These are phyloP conservation scores for Macrosiphum euphorbiae DNA, from an alignment of 2,888 invertebrate genomes.

Conservation along the genomic window DNA sequence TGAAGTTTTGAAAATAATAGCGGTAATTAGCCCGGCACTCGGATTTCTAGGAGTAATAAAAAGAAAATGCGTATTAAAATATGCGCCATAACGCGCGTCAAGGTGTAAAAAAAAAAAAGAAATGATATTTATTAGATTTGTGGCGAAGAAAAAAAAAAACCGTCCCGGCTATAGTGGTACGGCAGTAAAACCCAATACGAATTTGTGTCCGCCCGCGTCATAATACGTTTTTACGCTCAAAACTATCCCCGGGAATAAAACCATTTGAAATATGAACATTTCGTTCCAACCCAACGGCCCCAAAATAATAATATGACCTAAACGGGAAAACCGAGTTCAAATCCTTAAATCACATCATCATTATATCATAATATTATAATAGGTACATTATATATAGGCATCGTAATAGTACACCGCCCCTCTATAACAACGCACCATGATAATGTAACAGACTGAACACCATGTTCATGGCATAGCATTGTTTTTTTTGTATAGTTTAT, in stretches of 20 bases:
- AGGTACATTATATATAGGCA: neutral
- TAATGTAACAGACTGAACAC: neutral
- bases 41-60: conserved; percentile 43
- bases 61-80: conserved; percentile 40
- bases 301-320: conserved; percentile 17
- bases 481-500: neutral
- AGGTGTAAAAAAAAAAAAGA: neutral
- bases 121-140: conserved; percentile 32
- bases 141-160: neutral
- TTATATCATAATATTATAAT: neutral
- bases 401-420: neutral
- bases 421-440: neutral
- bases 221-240: neutral
- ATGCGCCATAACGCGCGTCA: neutral
- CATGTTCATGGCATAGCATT: neutral
- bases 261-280: neutral
- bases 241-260: neutral
- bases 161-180: neutral
- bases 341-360: neutral
- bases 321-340: neutral
- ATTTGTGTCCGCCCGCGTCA: neutral
- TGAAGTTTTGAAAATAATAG: conserved; percentile 15
- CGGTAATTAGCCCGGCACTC: conserved; percentile 20
- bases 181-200: conserved; percentile 5
- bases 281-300: neutral